A percentile compares a stretch with the other conserved stretches of the same genome.
phyloP scores from a whole-genome alignment of 2,113 vertebrate species.

The Suricata suricatta region DNA sequence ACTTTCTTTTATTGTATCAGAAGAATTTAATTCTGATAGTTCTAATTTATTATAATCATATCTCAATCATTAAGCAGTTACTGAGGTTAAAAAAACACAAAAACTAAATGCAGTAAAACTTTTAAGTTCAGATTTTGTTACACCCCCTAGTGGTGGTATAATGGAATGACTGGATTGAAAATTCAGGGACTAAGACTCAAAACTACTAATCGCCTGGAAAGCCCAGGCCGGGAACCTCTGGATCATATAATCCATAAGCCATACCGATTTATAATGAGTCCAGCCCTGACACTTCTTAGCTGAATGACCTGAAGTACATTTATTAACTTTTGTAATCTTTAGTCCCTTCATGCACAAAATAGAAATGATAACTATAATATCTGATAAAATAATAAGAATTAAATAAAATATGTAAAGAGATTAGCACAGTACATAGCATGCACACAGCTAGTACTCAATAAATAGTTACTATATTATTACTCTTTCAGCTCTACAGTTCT shows the following conservation, averaged over 20 bases:
- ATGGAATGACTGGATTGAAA: background rate
- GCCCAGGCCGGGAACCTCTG: background rate
- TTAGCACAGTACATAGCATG: background rate
- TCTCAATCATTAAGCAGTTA: constrained; percentile 29
- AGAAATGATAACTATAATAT: background rate
- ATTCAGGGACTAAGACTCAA: background rate
- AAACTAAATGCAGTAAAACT: constrained; percentile 6
- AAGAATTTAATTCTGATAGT: background rate
- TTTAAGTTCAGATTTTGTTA: background rate
- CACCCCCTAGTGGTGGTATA: constrained; percentile 16
- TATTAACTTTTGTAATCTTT: background rate
- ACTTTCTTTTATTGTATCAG: constrained; percentile 5
- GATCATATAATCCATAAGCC: background rate
- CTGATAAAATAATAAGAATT: background rate
- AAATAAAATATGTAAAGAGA: constrained; percentile 16
- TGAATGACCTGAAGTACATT: background rate
- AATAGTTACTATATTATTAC: background rate
- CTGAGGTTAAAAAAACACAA: background rate
- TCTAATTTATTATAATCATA: background rate
- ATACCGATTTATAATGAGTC: background rate
- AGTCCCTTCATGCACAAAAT: constrained; percentile 19
- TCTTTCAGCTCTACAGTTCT: background rate
- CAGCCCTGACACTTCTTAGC: background rate
- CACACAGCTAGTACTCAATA: background rate
- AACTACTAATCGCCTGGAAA: background rate